Conservation (phyloP, 2,797 vertebrate genomes). For the Gymnopithys bicolor region DNA sequence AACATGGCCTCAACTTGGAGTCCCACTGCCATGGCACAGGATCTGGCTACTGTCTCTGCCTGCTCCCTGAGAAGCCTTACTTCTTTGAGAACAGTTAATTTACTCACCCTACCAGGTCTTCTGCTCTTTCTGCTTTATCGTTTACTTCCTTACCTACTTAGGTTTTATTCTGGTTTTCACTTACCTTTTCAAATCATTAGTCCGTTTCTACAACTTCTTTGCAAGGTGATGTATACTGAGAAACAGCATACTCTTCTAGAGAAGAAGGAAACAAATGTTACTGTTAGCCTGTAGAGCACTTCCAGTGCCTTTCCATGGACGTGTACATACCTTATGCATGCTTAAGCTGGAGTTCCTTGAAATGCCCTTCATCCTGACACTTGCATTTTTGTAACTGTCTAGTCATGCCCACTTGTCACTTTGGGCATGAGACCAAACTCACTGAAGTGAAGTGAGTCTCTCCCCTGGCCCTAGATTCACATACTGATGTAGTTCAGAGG, state of each 20-base stretch:
- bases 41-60: not conserved
- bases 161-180: not conserved
- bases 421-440: not conserved
- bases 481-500: not conserved
- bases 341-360: not conserved
- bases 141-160: not conserved
- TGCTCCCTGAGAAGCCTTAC: not conserved
- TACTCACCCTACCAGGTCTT: not conserved
- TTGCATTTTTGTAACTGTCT: not conserved
- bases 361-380: not conserved
- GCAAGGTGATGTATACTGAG: conserved; percentile 69
- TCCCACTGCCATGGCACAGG: not conserved
- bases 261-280: not conserved
- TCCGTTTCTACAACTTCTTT: not conserved
- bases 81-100: not conserved
- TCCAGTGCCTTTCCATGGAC: not conserved
- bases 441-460: not conserved
- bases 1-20: fast-evolving
- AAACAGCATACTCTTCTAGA: conserved; percentile 70
- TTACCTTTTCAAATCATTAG: conserved; percentile 4
- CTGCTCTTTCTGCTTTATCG: not conserved
- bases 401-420: not conserved
- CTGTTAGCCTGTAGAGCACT: not conserved
- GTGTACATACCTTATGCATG: fast-evolving
- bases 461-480: not conserved